A percentile compares a stretch with the other conserved stretches of the same genome.
These are phyloP conservation scores for Sycophaga agraensis DNA, from an alignment of 1,140 invertebrate species.

Conservation along the genomic window DNA sequence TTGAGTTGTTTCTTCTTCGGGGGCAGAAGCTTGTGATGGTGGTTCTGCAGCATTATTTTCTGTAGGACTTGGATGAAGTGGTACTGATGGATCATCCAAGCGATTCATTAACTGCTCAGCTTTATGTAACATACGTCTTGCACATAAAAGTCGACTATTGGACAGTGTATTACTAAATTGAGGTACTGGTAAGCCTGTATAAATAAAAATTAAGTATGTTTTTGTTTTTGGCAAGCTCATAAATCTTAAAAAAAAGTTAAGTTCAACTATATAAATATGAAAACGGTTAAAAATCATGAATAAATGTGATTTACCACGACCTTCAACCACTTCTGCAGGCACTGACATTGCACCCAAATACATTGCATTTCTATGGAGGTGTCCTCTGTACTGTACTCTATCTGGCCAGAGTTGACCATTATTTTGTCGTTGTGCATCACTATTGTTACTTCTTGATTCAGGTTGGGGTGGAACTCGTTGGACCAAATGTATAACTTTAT, in stretches of 20 bases:
- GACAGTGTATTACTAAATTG: slow-evolving; percentile 51
- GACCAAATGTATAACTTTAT: slow-evolving; percentile 93
- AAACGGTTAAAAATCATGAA: neutral
- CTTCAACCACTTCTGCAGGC: slow-evolving; percentile 62
- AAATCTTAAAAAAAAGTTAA: no score
- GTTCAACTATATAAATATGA: neutral
- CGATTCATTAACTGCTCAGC: slow-evolving; percentile 49
- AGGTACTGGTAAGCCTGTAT: slow-evolving; percentile 44
- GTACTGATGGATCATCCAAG: slow-evolving; percentile 50
- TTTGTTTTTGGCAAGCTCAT: no score
- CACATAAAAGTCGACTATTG: slow-evolving; percentile 50
- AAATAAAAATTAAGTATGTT: slow-evolving; percentile 19
- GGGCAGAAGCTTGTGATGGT: slow-evolving; percentile 32
- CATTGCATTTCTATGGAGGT: slow-evolving; percentile 60
- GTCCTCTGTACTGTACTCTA: slow-evolving; percentile 33
- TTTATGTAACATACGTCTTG: slow-evolving; percentile 53
- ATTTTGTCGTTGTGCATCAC: slow-evolving; percentile 42
- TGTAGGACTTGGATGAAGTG: slow-evolving; percentile 32
- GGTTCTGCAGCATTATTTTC: slow-evolving; percentile 32
- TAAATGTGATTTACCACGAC: slow-evolving; percentile 45
- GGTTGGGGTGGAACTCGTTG: slow-evolving; percentile 72
- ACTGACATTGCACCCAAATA: slow-evolving; percentile 68
- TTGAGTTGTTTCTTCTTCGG: slow-evolving; percentile 36
- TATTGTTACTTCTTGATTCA: slow-evolving; percentile 44
- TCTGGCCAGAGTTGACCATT: slow-evolving; percentile 37